Conservation (phyloP, 2,113 vertebrate species). For the Pelecanoides urinatrix region DNA sequence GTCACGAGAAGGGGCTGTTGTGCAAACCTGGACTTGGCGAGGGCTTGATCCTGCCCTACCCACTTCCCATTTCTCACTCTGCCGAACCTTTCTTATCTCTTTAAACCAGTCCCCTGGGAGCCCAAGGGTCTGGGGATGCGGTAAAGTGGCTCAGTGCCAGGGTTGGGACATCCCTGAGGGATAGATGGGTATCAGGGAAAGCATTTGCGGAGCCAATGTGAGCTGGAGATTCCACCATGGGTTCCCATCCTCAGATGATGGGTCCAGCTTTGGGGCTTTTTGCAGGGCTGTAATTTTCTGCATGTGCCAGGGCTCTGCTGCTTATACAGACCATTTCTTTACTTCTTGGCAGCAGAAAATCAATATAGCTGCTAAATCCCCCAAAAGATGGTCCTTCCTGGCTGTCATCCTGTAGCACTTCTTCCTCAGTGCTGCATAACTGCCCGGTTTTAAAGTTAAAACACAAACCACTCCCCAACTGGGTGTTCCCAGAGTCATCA, state of each 20-base stretch:
- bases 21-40: background rate
- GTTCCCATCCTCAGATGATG: background rate
- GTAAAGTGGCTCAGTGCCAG: fast-evolving
- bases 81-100: background rate
- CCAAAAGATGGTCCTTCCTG: background rate
- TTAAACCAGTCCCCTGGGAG: background rate
- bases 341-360: background rate
- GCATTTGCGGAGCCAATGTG: background rate
- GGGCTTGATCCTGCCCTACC: background rate
- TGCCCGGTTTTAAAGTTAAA: background rate
- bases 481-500: background rate
- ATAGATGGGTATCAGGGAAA: background rate
- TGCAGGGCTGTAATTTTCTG: background rate
- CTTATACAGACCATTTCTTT: background rate
- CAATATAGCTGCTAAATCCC: background rate
- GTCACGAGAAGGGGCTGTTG: background rate
- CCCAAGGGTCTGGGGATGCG: background rate
- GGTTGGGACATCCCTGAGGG: background rate
- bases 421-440: background rate
- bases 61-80: background rate
- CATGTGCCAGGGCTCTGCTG: background rate
- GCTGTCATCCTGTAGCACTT: background rate
- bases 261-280: background rate
- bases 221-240: background rate
- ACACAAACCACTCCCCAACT: background rate